A percentile compares a stretch with the other conserved stretches of the same genome.
Evolutionary conservation across 2,113 vertebrate species (phyloP).

Genomic region (Gnathonemus longibarbis): DNA sequence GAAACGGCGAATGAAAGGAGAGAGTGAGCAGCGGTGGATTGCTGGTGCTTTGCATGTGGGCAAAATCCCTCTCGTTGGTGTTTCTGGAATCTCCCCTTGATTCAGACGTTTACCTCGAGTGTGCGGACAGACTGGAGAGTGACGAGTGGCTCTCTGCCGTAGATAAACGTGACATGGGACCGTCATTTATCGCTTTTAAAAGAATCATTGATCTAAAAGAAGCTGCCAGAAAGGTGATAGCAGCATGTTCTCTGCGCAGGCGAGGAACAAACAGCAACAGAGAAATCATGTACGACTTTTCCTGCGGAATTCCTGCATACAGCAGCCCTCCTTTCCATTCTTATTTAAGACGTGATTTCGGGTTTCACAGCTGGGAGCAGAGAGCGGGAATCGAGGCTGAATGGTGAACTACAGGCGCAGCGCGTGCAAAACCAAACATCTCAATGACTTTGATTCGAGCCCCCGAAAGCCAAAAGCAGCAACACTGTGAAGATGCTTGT

Average conservation of each 20-base stretch:
- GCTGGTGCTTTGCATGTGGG: background rate
- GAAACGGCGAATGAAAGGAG: background rate
- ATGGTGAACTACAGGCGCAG: background rate
- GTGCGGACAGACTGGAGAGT: background rate
- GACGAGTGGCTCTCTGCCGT: background rate
- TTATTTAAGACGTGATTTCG: constrained; percentile 5
- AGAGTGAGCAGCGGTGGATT: background rate
- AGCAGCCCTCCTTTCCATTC: background rate
- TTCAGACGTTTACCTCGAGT: background rate
- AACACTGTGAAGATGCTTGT: background rate
- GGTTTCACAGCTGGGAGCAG: background rate
- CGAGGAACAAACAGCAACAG: background rate
- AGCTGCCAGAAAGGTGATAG: background rate
- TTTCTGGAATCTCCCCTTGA: background rate
- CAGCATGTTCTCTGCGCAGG: background rate
- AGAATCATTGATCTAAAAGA: background rate
- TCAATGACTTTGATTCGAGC: background rate
- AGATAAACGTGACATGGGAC: background rate
- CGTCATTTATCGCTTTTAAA: background rate
- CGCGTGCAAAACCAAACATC: background rate
- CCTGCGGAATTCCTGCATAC: background rate
- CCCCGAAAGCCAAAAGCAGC: background rate
- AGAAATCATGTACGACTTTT: background rate
- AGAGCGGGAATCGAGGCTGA: background rate
- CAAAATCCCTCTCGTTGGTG: background rate